Evolutionary conservation across 2,113 vertebrate species (phyloP), one percentile per base, ranked within the genome.

Genomic region (Corapipo altera): DNA sequence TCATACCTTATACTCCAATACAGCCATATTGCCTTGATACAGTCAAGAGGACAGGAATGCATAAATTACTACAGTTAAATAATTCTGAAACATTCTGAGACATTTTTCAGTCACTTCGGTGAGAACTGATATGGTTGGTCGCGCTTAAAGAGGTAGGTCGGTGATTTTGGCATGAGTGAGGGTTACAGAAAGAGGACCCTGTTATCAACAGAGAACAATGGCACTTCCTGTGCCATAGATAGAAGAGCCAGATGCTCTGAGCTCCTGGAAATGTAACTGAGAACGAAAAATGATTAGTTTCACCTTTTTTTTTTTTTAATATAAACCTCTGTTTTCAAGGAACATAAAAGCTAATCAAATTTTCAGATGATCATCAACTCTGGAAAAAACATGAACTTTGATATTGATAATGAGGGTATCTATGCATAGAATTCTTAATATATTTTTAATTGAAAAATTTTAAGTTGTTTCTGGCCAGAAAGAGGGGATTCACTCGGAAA

Each of bases 361-460:
- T 89, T 80, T 88, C 46, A 73, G 22, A 48, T 69, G 15, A 19
- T 22, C 74, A 23, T 35, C 5, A 39, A 5, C 46, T 83, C 23
- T 51, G 10, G 32, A 32, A 57, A 73, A 84, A 80, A 37, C 4
- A 30, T 19, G 9, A 65, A 66, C 15, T 73, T 62, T 73, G 6
- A 43, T 71, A 46, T 28, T 62, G n/a, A 5, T 49, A 64, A 72
- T 27, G 41, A 71, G 28, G 5, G 8, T 41, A 83, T 51, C 19
- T 46, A 77, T 88, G 44, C 32, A 46, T 20, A 41, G 48, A 69
- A 39, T 57, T 86, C 46, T 93, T 44, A 55, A 17, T 1, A 8
- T 54, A 70, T 76, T 93, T 93, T 91, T 72, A 78, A 73, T 32
- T 15, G 5, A 21, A 24, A 32, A 49, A 69, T 92, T 95, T 93